Percentiles rank a stretch among this genome's conserved stretches.
Conservation (phyloP, 2,113 vertebrate genomes). For the Halichoeres trimaculatus region DNA sequence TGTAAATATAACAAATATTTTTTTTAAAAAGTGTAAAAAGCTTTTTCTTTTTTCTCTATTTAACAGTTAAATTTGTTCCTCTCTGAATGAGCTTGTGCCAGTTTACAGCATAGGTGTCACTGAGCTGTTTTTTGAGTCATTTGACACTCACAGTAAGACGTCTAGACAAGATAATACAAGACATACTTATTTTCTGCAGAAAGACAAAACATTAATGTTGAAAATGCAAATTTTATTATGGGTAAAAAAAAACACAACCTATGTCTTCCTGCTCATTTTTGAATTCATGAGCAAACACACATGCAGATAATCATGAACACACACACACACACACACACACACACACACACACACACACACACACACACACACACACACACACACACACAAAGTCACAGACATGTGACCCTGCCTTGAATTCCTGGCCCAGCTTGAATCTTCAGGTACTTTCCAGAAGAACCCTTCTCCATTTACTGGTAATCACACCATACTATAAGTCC, state of each 20-base stretch:
- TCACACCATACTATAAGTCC: constrained; percentile 40
- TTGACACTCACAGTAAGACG: background rate
- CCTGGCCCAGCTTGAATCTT: constrained; percentile 28
- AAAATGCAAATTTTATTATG: background rate
- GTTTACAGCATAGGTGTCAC: background rate
- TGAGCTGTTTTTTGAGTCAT: background rate
- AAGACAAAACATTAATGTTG: background rate
- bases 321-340: constrained; percentile 11
- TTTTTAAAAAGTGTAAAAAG: too few species aligned
- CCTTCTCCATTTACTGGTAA: constrained; percentile 15
- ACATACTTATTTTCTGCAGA: too few species aligned
- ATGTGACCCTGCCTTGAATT: constrained; percentile 8
- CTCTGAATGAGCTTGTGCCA: background rate
- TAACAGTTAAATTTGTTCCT: too few species aligned
- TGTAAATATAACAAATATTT: too few species aligned
- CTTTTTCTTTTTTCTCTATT: too few species aligned
- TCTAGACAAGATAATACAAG: background rate
- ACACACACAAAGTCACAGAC: background rate
- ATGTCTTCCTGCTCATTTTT: background rate
- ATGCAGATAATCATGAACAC: constrained; percentile 1
- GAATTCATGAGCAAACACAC: background rate
- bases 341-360: constrained; percentile 4
- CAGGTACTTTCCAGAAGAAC: constrained; percentile 72
- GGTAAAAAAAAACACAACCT: background rate
- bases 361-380: constrained; percentile 14